Evolutionary conservation across 2,888 invertebrate species (phyloP).

Genomic region (Mythimna albipuncta): DNA sequence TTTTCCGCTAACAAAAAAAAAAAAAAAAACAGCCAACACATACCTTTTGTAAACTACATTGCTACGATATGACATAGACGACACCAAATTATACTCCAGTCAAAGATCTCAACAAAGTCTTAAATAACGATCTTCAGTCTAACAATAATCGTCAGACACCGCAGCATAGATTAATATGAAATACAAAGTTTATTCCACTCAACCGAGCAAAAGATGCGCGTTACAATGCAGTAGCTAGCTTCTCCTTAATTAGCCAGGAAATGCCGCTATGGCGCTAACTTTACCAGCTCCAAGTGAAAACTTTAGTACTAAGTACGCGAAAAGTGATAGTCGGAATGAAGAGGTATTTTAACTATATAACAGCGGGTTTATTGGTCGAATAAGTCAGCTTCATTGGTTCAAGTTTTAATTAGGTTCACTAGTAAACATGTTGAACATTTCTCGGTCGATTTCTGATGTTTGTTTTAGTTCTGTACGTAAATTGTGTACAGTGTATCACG

Average conservation of each 20-base stretch:
- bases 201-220: slow-evolving; percentile 69
- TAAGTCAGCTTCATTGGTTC: slow-evolving; percentile 32
- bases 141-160: slow-evolving; percentile 26
- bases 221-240: slow-evolving; percentile 77
- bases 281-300: slow-evolving; percentile 71
- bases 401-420: slow-evolving; percentile 46
- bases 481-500: slow-evolving; percentile 8
- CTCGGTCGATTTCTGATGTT: slow-evolving; percentile 34
- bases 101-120: slow-evolving; percentile 25
- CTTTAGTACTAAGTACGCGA: slow-evolving; percentile 76
- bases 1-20: too few relatives aligned
- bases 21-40: too few relatives aligned
- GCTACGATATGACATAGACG: not conserved
- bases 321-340: slow-evolving; percentile 72
- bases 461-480: slow-evolving; percentile 15
- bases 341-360: slow-evolving; percentile 47
- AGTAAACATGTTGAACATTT: slow-evolving; percentile 31
- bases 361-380: slow-evolving; percentile 49
- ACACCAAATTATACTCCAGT: slow-evolving; percentile 10
- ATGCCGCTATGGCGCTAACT: slow-evolving; percentile 75
- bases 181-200: slow-evolving; percentile 70
- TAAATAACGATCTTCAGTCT: slow-evolving; percentile 12
- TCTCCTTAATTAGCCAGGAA: slow-evolving; percentile 81
- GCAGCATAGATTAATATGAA: slow-evolving; percentile 52
- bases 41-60: slow-evolving; percentile 4